Evolutionary conservation across 2,888 invertebrate genomes (phyloP).

Genomic region (Alcis repandata): DNA sequence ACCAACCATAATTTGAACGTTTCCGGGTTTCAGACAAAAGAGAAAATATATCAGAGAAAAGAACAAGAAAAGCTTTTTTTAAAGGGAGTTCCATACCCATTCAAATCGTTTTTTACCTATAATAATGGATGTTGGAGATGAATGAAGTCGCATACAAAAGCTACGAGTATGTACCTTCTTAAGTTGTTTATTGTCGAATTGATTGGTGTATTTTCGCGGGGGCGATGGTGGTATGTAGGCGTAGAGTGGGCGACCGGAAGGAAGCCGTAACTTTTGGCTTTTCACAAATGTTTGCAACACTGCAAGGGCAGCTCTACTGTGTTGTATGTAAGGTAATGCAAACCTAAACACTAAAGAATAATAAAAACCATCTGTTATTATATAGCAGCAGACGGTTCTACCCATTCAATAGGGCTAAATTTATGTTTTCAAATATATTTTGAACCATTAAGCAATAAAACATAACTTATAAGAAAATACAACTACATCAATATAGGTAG

Average conservation of each 20-base stretch:
- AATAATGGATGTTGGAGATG: slow-evolving; percentile 12
- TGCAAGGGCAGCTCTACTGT: slow-evolving; percentile 28
- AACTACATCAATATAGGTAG: too few species aligned
- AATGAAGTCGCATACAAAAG: slow-evolving; percentile 26
- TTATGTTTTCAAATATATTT: too few species aligned
- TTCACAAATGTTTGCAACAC: slow-evolving; percentile 54
- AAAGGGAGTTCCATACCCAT: too few species aligned
- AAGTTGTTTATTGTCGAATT: slow-evolving; percentile 60
- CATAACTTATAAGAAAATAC: too few species aligned
- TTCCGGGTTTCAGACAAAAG: too few species aligned
- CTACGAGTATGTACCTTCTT: not conserved
- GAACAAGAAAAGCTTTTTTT: too few species aligned
- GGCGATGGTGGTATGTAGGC: slow-evolving; percentile 65
- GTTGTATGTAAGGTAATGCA: not conserved
- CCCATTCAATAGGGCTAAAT: too few species aligned
- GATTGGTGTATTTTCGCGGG: slow-evolving; percentile 70
- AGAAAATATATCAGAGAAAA: too few species aligned
- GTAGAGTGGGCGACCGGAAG: slow-evolving; percentile 81
- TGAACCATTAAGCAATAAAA: too few species aligned
- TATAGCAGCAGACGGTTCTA: too few species aligned
- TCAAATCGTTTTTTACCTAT: not conserved
- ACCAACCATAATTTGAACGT: too few species aligned
- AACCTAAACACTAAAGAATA: not conserved
- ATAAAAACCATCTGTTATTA: not conserved
- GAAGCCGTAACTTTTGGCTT: slow-evolving; percentile 73